Evolutionary conservation across 2,888 invertebrate species (phyloP).

Genomic region (Polydrusus pterygomalis): DNA sequence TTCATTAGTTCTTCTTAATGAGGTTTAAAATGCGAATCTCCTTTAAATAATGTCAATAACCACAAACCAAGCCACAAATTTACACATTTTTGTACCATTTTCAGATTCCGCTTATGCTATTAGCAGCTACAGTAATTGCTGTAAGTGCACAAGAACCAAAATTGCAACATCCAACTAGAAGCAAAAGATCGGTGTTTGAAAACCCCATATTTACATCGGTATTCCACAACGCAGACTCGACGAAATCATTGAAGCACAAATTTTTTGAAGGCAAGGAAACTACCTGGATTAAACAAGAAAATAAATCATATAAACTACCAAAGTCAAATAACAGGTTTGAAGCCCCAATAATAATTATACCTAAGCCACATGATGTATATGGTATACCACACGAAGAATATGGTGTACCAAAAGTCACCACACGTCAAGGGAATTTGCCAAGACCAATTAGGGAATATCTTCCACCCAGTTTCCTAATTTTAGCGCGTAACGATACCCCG

Average conservation of each 20-base stretch:
- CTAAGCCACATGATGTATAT: background rate
- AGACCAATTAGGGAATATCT: too few species aligned
- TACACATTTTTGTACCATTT: background rate
- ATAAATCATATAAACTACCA: background rate
- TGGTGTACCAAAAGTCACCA: background rate
- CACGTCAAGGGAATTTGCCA: too few species aligned
- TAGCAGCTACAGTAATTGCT: background rate
- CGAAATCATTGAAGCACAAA: conserved; percentile 9
- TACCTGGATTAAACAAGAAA: too few species aligned
- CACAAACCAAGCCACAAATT: too few species aligned
- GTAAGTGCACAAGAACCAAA: background rate
- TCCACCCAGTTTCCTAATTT: too few species aligned
- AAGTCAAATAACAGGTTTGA: background rate
- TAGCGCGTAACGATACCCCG: too few species aligned
- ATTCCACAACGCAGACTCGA: conserved; percentile 17
- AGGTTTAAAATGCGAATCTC: too few species aligned
- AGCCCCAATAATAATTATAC: background rate
- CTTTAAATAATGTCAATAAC: too few species aligned
- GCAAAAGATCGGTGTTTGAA: background rate
- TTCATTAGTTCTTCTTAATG: too few species aligned
- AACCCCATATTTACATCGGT: conserved; percentile 36
- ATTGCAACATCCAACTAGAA: background rate
- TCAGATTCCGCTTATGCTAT: background rate
- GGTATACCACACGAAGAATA: background rate
- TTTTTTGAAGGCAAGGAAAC: conserved; percentile 23